phyloP scores from a whole-genome alignment of 2,113 vertebrate species.

The Pionites leucogaster region DNA sequence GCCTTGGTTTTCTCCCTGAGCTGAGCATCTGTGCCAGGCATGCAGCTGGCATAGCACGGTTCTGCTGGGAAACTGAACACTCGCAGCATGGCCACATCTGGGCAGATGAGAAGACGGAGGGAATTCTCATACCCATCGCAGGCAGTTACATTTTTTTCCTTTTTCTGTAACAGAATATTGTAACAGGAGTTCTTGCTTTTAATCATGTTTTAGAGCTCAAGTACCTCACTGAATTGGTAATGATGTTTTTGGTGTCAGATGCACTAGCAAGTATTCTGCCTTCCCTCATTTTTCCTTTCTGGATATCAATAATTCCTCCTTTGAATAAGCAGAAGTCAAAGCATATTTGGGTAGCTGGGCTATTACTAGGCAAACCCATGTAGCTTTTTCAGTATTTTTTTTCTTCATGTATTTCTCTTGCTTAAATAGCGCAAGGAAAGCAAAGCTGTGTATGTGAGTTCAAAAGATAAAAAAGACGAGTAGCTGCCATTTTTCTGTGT shows the following conservation, averaged over 20 bases:
- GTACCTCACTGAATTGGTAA: background rate
- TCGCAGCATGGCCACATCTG: fast-evolving
- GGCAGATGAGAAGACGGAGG: too few relatives aligned
- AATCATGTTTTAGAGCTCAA: background rate
- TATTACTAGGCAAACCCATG: background rate
- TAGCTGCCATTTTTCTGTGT: background rate
- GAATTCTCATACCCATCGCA: background rate
- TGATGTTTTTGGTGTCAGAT: background rate
- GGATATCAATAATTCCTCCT: background rate
- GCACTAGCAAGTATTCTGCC: background rate
- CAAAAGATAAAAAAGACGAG: background rate
- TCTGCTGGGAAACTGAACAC: background rate
- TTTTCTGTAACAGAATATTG: background rate
- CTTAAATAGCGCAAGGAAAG: background rate
- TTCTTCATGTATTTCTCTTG: background rate
- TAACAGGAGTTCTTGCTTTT: background rate
- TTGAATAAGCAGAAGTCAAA: background rate
- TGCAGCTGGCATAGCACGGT: background rate
- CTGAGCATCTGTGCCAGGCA: background rate
- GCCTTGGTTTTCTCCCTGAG: background rate
- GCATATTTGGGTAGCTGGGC: background rate
- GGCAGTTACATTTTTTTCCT: fast-evolving
- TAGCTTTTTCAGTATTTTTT: background rate
- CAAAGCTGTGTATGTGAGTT: background rate
- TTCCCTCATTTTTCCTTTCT: background rate